Conservation (phyloP, 2,797 vertebrate species). For the Luscinia luscinia region DNA sequence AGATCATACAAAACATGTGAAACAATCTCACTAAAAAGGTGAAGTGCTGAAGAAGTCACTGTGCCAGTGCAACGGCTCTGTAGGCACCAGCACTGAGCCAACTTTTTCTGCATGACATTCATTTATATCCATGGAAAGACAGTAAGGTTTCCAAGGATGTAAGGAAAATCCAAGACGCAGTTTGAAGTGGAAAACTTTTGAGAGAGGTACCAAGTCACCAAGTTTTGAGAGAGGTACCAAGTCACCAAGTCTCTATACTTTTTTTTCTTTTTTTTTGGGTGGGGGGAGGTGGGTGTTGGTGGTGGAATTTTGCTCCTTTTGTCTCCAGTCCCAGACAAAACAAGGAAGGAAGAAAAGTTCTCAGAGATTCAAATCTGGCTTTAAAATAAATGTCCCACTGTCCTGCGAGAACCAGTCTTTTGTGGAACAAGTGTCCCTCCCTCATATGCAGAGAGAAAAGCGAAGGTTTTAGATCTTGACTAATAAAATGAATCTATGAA, state of each 20-base stretch:
- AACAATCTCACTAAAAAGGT: neutral
- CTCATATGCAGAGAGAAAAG: slow-evolving; percentile 59
- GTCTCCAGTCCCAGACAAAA: slow-evolving; percentile 23
- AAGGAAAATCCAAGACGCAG: neutral
- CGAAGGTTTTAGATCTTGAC: slow-evolving; percentile 71
- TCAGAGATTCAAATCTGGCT: slow-evolving; percentile 14
- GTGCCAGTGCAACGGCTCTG: neutral
- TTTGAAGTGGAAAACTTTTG: neutral
- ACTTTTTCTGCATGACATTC: neutral
- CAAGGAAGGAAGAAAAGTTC: slow-evolving; percentile 36
- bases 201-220: neutral
- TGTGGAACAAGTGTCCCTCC: slow-evolving; percentile 5
- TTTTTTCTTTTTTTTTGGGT: neutral
- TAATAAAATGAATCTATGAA: slow-evolving; percentile 71
- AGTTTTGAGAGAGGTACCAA: neutral
- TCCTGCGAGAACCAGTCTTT: neutral
- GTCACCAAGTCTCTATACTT: neutral
- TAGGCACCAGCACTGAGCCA: neutral
- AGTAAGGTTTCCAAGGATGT: neutral
- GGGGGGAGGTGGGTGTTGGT: too few relatives aligned
- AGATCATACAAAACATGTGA: neutral
- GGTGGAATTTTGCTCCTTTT: neutral
- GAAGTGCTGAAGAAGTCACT: neutral
- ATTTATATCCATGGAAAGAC: neutral
- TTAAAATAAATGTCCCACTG: slow-evolving; percentile 39